These are phyloP conservation scores for Phortica okadai DNA, from an alignment of 2,888 invertebrate genomes.

Conservation along the genomic window DNA sequence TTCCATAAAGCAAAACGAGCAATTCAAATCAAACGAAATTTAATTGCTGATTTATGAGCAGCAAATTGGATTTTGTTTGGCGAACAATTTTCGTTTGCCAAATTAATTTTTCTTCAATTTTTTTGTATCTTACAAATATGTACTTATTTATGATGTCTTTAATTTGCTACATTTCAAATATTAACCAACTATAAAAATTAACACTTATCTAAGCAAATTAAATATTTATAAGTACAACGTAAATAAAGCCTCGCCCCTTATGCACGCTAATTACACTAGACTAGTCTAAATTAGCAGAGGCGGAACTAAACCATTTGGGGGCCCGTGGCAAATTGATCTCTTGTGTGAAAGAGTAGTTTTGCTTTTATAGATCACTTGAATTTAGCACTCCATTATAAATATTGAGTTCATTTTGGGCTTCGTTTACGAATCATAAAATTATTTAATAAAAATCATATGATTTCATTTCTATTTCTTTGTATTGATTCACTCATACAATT, in stretches of 20 bases:
- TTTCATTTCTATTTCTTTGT: no score
- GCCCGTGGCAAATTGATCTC: no score
- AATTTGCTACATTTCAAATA: neutral
- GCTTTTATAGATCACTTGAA: no score
- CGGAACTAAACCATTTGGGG: no score
- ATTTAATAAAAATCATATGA: no score
- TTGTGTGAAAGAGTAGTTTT: no score
- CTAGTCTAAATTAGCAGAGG: neutral
- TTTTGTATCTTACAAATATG: neutral
- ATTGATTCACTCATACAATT: no score
- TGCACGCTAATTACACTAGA: constrained; percentile 23
- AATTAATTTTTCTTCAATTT: constrained; percentile 13
- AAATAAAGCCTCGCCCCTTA: constrained; percentile 12
- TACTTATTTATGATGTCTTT: neutral
- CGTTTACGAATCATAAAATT: no score
- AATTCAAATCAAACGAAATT: constrained; percentile 25
- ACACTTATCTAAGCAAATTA: constrained; percentile 6
- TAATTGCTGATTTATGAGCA: constrained; percentile 47
- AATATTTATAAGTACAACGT: constrained; percentile 9
- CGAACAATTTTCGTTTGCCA: constrained; percentile 22
- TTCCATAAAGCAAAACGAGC: neutral
- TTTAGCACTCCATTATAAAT: no score
- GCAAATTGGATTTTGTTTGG: constrained; percentile 67
- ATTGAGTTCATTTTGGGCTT: no score
- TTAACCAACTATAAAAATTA: neutral